A percentile compares a stretch with the other conserved stretches of the same genome.
Conservation (phyloP, 2,113 vertebrate species). For the mouse (Mus musculus) region DNA sequence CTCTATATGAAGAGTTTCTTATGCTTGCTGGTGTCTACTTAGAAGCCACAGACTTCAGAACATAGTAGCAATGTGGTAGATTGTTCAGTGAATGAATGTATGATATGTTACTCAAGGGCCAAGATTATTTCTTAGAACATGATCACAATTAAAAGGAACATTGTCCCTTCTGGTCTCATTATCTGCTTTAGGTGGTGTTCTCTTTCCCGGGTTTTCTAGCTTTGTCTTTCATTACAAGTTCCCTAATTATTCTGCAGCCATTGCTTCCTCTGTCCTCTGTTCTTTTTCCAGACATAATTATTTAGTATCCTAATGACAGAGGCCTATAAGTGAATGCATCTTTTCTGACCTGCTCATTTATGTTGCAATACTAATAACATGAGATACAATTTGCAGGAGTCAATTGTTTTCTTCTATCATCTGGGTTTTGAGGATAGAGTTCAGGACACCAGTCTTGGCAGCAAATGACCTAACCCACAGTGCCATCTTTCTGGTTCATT, state of each 20-base stretch:
- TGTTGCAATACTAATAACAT: background rate
- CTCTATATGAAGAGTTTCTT: background rate
- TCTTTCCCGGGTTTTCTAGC: background rate
- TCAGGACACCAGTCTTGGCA: background rate
- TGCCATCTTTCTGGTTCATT: background rate
- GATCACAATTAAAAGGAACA: background rate
- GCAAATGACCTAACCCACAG: background rate
- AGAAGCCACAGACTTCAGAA: background rate
- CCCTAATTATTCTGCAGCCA: background rate
- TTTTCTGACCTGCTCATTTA: conserved; percentile 11
- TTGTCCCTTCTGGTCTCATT: background rate
- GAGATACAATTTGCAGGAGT: background rate
- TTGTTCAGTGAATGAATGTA: background rate
- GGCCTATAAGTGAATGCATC: background rate
- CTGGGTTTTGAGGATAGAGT: background rate
- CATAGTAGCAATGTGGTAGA: background rate
- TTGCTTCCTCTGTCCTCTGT: background rate
- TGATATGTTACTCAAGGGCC: background rate
- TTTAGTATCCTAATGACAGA: conserved; percentile 15
- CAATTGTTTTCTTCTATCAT: background rate
- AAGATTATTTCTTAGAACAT: background rate
- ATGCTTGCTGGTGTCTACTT: background rate
- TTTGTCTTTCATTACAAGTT: conserved; percentile 4
- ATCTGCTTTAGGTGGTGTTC: background rate
- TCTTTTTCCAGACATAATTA: conserved; percentile 3